Conservation (phyloP, 2,113 vertebrate species). For the Tonatia bakeri region DNA sequence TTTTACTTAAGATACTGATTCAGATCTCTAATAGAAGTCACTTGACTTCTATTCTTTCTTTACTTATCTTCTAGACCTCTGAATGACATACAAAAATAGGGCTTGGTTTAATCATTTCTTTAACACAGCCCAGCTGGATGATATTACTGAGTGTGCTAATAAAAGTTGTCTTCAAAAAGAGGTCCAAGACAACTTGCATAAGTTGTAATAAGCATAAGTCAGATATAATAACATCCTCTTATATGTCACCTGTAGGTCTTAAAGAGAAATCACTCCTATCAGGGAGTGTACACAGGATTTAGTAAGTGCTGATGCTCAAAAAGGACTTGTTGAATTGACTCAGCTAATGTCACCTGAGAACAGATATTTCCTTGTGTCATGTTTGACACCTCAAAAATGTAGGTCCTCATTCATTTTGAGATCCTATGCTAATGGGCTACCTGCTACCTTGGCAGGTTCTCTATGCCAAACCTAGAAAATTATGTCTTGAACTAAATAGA, state of each 20-base stretch:
- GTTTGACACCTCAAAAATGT: neutral
- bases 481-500: neutral
- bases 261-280: neutral
- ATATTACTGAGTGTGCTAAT: conserved; percentile 37
- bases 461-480: neutral
- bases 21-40: neutral
- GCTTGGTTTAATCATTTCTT: conserved; percentile 20
- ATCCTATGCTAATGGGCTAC: neutral
- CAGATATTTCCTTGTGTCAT: neutral
- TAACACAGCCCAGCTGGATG: neutral
- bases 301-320: neutral
- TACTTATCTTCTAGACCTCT: neutral
- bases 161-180: neutral
- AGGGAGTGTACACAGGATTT: neutral
- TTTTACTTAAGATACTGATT: neutral
- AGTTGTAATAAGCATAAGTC: conserved; percentile 4
- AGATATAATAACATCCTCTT: conserved; percentile 2
- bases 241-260: neutral
- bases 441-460: neutral
- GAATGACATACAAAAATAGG: neutral
- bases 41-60: neutral
- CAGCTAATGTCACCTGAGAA: neutral
- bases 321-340: neutral
- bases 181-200: conserved; percentile 37
- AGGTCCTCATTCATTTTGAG: neutral